Percentiles rank a stretch among this genome's conserved stretches.
phyloP scores from a whole-genome alignment of 2,797 vertebrate genomes.

The Malurus splendens region DNA sequence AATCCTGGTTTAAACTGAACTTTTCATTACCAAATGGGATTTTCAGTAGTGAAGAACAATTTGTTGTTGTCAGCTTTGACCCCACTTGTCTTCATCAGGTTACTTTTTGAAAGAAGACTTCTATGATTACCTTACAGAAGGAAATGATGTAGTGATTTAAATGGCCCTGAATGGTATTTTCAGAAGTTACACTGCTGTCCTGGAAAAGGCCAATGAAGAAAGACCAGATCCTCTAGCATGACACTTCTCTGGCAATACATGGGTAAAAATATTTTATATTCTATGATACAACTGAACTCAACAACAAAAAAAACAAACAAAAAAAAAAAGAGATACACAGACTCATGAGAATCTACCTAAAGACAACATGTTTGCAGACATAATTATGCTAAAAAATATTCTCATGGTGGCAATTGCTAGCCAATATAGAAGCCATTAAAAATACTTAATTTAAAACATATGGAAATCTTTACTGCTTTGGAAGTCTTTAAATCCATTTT shows the following conservation, averaged over 20 bases:
- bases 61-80: conserved; percentile 12
- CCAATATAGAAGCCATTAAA: conserved; percentile 54
- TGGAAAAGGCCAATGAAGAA: not conserved
- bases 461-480: not conserved
- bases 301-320: not conserved
- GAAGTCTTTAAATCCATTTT: conserved; percentile 17
- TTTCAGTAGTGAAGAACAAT: not conserved
- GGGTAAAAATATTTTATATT: conserved; percentile 9
- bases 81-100: conserved; percentile 21
- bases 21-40: not conserved
- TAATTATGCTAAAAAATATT: not conserved
- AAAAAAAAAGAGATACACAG: not conserved
- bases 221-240: not conserved
- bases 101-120: conserved; percentile 28
- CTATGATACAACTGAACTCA: not conserved
- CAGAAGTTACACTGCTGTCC: not conserved
- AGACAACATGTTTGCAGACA: conserved; percentile 14
- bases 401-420: conserved; percentile 34
- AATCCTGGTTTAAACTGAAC: not conserved
- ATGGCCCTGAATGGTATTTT: not conserved
- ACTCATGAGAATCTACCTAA: conserved; percentile 8
- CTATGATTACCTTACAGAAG: not conserved
- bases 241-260: not conserved
- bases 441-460: conserved; percentile 48
- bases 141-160: not conserved